Percentiles rank a stretch among this genome's conserved stretches.
Conservation (phyloP, 2,888 invertebrate species). For the Leptogaster cylindrica region DNA sequence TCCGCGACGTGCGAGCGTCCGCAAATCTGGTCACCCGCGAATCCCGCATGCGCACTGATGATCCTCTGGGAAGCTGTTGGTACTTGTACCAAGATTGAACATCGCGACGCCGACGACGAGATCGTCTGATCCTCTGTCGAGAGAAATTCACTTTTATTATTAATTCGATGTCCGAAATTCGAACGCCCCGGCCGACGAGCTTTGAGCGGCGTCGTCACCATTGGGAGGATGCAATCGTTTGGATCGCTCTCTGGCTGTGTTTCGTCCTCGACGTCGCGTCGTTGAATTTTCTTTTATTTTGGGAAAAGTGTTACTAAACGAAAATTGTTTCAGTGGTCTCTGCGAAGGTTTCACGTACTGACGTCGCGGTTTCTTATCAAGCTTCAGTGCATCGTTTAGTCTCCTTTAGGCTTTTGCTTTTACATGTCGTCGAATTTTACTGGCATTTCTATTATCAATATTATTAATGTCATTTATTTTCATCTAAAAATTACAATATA, state of each 20-base stretch:
- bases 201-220: slow-evolving; percentile 2
- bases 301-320: slow-evolving; percentile 41
- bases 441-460: too few species aligned
- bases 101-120: slow-evolving; percentile 12
- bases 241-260: slow-evolving; percentile 8
- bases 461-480: too few species aligned
- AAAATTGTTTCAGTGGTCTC: slow-evolving; percentile 59
- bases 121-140: slow-evolving; percentile 20
- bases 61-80: slow-evolving; percentile 2
- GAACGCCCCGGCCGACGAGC: not conserved
- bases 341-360: slow-evolving; percentile 62
- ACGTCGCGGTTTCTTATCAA: slow-evolving; percentile 47
- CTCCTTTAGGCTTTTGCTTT: slow-evolving; percentile 20
- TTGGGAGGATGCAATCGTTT: slow-evolving; percentile 1
- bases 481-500: too few species aligned
- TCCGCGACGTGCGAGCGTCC: not conserved
- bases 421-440: too few species aligned
- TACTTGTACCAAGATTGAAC: slow-evolving; percentile 23
- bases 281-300: slow-evolving; percentile 38
- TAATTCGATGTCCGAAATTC: slow-evolving; percentile 32
- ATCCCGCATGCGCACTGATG: not conserved
- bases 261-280: slow-evolving; percentile 12
- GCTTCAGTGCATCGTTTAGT: slow-evolving; percentile 36
- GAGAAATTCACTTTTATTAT: slow-evolving; percentile 33
- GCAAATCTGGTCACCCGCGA: slow-evolving; percentile 1